Percentiles rank a stretch among this genome's conserved stretches.
Conservation (phyloP, 2,888 invertebrate genomes). For the Chalcosyrphus nemorum region DNA sequence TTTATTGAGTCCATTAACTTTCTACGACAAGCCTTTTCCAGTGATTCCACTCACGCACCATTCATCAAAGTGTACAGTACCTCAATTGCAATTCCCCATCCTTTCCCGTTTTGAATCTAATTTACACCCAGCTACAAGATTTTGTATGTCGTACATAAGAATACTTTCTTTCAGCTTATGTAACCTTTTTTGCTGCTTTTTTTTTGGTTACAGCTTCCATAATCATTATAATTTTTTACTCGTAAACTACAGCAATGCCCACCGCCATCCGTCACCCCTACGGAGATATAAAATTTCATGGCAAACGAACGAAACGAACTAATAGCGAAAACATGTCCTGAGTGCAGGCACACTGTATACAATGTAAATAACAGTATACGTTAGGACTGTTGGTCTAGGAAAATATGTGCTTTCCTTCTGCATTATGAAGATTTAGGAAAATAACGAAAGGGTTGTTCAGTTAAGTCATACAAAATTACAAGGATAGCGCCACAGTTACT, state of each 20-base stretch:
- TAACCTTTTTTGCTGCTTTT: neutral
- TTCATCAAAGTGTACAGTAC: neutral
- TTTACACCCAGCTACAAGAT: neutral
- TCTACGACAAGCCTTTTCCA: too few species aligned
- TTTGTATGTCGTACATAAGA: slow-evolving; percentile 1
- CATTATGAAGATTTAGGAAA: slow-evolving; percentile 25
- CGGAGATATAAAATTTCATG: slow-evolving; percentile 22
- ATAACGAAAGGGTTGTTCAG: slow-evolving; percentile 25
- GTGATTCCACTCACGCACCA: neutral
- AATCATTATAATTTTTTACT: neutral
- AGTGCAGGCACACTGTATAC: slow-evolving; percentile 12
- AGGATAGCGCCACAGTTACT: slow-evolving; percentile 2
- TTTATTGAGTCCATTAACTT: too few species aligned
- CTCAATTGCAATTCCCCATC: neutral
- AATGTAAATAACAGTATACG: slow-evolving; percentile 34
- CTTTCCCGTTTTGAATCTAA: neutral
- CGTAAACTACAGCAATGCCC: neutral
- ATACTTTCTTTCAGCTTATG: neutral
- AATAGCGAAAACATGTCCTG: slow-evolving; percentile 43
- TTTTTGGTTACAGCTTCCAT: neutral
- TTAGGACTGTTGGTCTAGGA: neutral
- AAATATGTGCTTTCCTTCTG: slow-evolving; percentile 14
- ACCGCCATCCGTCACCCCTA: neutral
- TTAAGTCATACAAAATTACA: neutral
- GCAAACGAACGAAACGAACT: slow-evolving; percentile 29